Percentiles rank a stretch among this genome's conserved stretches.
These are phyloP conservation scores for Sminthurides aquaticus DNA, from an alignment of 2,888 invertebrate species.

Conservation along the genomic window DNA sequence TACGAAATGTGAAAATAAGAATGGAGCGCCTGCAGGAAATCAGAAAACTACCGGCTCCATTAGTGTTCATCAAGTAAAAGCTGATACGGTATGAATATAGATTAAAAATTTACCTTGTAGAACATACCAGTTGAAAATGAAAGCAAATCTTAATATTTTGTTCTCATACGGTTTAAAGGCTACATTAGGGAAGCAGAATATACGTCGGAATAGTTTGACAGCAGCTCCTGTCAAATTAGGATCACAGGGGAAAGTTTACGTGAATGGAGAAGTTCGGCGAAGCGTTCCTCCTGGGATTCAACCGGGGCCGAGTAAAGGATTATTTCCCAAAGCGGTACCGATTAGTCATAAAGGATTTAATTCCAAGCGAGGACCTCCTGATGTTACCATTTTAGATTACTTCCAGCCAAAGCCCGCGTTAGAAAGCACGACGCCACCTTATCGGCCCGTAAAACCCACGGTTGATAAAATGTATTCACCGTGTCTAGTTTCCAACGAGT, in stretches of 20 bases:
- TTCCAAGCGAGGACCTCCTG: neutral
- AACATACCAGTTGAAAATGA: too few species aligned
- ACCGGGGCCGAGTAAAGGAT: neutral
- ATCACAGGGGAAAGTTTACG: neutral
- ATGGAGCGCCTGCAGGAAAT: neutral
- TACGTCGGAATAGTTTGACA: neutral
- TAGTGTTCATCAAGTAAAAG: too few species aligned
- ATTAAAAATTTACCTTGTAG: too few species aligned
- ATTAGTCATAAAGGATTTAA: too few species aligned
- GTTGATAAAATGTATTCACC: too few species aligned
- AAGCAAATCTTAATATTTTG: too few species aligned
- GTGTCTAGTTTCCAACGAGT: conserved; percentile 15
- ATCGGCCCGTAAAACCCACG: too few species aligned
- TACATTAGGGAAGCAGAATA: too few species aligned
- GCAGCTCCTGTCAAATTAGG: neutral
- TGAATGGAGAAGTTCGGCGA: neutral
- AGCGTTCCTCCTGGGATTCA: neutral
- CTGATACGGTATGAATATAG: too few species aligned
- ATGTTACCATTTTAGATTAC: neutral
- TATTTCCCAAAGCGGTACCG: neutral
- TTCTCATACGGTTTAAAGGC: too few species aligned
- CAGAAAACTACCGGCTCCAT: too few species aligned
- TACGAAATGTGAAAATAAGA: neutral
- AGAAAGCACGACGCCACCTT: too few species aligned
- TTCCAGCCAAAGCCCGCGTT: neutral